Percentiles rank a stretch among this genome's conserved stretches.
Evolutionary conservation across 1,140 invertebrate species (phyloP).

Genomic region (Plodia interpunctella): DNA sequence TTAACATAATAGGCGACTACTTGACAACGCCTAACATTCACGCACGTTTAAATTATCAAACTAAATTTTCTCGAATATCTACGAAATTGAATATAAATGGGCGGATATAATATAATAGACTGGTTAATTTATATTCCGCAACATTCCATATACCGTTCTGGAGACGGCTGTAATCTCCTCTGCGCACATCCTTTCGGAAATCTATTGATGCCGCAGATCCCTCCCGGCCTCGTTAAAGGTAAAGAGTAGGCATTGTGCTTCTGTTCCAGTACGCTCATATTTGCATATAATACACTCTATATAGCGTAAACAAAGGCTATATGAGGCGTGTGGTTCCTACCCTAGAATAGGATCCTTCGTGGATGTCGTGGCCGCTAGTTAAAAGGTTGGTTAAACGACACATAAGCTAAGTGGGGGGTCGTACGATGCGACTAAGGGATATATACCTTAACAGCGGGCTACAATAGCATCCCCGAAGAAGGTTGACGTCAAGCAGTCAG

Average conservation of each 20-base stretch:
- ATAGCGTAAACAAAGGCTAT: not conserved
- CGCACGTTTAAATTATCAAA: not conserved
- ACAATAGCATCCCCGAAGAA: too few species aligned
- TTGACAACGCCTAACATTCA: too few species aligned
- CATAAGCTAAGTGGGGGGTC: too few species aligned
- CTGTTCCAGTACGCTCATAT: not conserved
- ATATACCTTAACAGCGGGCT: too few species aligned
- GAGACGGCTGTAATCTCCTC: constrained; percentile 21
- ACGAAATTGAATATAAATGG: not conserved
- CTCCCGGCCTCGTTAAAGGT: constrained; percentile 3
- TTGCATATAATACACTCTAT: not conserved
- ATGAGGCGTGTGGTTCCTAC: too few species aligned
- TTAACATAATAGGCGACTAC: too few species aligned
- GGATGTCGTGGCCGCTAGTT: too few species aligned
- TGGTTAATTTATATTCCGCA: constrained; percentile 4
- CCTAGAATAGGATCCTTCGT: too few species aligned
- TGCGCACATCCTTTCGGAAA: constrained; percentile 25
- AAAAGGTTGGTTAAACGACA: too few species aligned
- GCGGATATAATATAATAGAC: not conserved
- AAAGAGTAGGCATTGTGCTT: not conserved
- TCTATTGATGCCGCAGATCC: constrained; percentile 21
- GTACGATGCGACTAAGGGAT: too few species aligned
- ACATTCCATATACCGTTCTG: not conserved
- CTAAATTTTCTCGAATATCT: not conserved
- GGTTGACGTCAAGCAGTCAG: too few species aligned